Evolutionary conservation across 2,113 vertebrate genomes (phyloP), one percentile per base, ranked within the genome.

Genomic region (Suricata suricatta): DNA sequence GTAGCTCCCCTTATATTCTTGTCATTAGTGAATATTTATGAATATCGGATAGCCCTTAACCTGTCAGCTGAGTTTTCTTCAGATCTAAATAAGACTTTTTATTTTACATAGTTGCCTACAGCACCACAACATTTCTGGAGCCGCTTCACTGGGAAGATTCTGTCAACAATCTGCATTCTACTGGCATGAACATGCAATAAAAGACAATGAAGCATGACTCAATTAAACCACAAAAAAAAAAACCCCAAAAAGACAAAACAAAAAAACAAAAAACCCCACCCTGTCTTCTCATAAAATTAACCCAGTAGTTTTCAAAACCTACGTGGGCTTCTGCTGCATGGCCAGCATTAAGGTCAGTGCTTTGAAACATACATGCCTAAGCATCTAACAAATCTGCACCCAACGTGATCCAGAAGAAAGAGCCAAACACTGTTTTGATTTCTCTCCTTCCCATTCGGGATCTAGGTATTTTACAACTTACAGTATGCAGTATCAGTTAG

Each of bases 171-270:
- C 97, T 97, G 96, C 96, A 90, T 96, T 98, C 97, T 97, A 93
- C 29, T 95, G 97, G 98, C 97, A 98, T 98, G 98, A 99, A 98
- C 84, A 98, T 92, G 71, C 90, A 97, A 96, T 97, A 98, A 98
- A 99, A 98, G 98, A 99, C 98, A 98, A 98, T 12, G 95, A 98
- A 98, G 97, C 98, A 98, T 98, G 98, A 98, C 98, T 98, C 98
- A 98, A 98, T 98, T 98, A 98, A 98, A 98, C 87, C 69, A 77
- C 96, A 96, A 96, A 96, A 95, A 93, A 97, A 97, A 96, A 92
- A 89, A 1, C 5, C 9, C 2, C 52, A 31, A 23, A 47, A 96
- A 97, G 96, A 92, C 38, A 83, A 13, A 13, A 50, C 9, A 88
- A 1, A 5, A 9, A 8, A 54, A 19, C 23, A 44, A 96, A 97